Conservation (phyloP, 2,797 vertebrate species). For the Clarias fuscus region DNA sequence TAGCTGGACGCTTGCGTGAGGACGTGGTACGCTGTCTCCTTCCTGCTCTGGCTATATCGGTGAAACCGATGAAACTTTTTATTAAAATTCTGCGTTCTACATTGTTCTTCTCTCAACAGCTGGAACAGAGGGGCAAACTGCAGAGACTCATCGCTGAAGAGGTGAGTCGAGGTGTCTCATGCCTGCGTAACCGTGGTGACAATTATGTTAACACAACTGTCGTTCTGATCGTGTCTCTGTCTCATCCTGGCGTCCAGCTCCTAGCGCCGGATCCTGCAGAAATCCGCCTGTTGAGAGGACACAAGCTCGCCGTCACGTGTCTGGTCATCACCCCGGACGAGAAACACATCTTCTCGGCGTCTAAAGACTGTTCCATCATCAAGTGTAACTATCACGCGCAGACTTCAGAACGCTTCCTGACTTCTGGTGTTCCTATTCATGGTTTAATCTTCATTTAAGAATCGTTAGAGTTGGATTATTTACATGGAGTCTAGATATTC, state of each 20-base stretch:
- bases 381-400: conserved; percentile 83
- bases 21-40: conserved; percentile 81
- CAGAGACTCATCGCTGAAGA: conserved; percentile 87
- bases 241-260: conserved; percentile 70
- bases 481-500: neutral
- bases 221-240: neutral
- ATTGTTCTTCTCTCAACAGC: conserved; percentile 65
- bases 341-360: conserved; percentile 85
- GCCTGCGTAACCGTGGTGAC: neutral
- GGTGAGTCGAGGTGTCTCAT: conserved; percentile 71
- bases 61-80: neutral
- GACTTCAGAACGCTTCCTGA: neutral
- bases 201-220: neutral
- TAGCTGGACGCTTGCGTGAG: conserved; percentile 88
- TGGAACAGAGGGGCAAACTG: conserved; percentile 91
- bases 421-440: neutral
- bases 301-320: conserved; percentile 91
- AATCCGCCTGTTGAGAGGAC: conserved; percentile 85
- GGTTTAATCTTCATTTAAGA: neutral
- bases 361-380: conserved; percentile 94
- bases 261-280: conserved; percentile 77
- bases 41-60: too few relatives aligned
- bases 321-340: conserved; percentile 90
- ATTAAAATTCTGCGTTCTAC: neutral
- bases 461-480: neutral